A percentile compares a stretch with the other conserved stretches of the same genome.
Evolutionary conservation across 1,140 invertebrate genomes (phyloP).

Genomic region (Reticulitermes speratus): DNA sequence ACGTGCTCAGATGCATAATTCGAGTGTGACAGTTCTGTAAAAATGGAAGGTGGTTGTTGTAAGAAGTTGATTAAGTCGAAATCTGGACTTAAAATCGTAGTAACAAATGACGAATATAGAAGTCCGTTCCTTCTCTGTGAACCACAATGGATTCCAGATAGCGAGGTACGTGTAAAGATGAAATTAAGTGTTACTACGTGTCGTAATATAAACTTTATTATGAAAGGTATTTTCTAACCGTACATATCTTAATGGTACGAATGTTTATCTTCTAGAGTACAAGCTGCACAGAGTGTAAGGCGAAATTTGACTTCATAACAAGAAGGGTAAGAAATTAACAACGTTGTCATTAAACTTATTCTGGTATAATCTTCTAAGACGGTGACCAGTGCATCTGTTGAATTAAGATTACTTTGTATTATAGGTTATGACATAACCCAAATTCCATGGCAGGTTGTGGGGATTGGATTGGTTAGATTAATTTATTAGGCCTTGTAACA

Average conservation of each 20-base stretch:
- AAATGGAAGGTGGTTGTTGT: neutral
- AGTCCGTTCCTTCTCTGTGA: conserved; percentile 46
- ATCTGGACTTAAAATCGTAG: conserved; percentile 46
- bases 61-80: conserved; percentile 46
- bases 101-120: conserved; percentile 39
- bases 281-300: conserved; percentile 47
- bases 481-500: too few species aligned
- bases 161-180: conserved; percentile 40
- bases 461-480: too few species aligned
- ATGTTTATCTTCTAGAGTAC: conserved; percentile 44
- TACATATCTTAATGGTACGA: neutral
- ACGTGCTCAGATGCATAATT: too few species aligned
- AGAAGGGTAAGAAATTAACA: conserved; percentile 47
- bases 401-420: too few species aligned
- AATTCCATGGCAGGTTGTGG: too few species aligned
- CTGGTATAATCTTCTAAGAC: neutral
- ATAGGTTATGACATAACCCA: too few species aligned
- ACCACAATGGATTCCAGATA: conserved; percentile 46
- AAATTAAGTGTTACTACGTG: neutral
- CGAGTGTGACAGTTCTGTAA: neutral
- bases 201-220: neutral
- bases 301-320: conserved; percentile 51
- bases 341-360: conserved; percentile 1
- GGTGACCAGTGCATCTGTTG: too few species aligned
- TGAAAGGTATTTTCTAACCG: neutral